A percentile compares a stretch with the other conserved stretches of the same genome.
Evolutionary conservation across 2,888 invertebrate species (phyloP).

Genomic region (Seladonia tumulorum): DNA sequence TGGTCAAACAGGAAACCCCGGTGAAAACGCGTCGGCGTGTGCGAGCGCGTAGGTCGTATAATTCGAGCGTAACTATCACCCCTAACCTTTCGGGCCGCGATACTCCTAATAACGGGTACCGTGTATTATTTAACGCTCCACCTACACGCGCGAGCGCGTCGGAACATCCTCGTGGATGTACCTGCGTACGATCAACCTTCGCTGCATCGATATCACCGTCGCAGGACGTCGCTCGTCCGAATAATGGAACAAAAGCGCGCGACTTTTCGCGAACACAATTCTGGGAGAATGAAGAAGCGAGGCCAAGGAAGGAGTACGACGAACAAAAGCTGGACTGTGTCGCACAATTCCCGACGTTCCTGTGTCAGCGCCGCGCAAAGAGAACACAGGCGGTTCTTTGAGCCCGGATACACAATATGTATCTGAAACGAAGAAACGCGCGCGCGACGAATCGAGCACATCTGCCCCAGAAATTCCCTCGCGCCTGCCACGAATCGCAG

Average conservation of each 20-base stretch:
- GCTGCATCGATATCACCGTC: not conserved
- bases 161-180: not conserved
- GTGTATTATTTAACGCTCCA: not conserved
- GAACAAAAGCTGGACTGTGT: not conserved
- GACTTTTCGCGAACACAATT: not conserved
- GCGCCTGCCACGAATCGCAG: not conserved
- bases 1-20: not conserved
- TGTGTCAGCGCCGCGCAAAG: not conserved
- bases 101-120: not conserved
- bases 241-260: conserved; percentile 1
- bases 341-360: not conserved
- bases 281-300: not conserved
- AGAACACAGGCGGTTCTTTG: not conserved
- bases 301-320: not conserved
- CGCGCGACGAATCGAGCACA: conserved; percentile 33
- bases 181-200: not conserved
- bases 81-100: not conserved
- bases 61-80: not conserved
- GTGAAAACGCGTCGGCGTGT: not conserved
- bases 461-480: conserved; percentile 25
- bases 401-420: conserved; percentile 5
- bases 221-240: not conserved
- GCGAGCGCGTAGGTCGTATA: not conserved
- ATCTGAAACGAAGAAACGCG: conserved; percentile 29
- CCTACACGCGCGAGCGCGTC: not conserved